A percentile compares a stretch with the other conserved stretches of the same genome.
Conservation (phyloP, 2,888 invertebrate genomes). For the Eudemis profundana region DNA sequence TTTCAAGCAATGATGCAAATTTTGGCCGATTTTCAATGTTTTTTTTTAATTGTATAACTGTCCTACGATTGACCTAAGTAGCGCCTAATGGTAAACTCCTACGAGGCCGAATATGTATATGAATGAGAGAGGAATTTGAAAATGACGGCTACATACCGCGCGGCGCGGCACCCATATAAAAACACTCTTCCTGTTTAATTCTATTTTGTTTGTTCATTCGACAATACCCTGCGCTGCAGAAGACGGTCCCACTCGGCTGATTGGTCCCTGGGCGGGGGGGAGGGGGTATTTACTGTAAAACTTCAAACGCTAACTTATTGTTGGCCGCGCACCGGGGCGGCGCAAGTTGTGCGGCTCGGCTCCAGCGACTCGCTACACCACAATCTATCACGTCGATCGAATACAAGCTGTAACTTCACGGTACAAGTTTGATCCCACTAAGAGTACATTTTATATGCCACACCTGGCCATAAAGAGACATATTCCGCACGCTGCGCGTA, state of each 20-base stretch:
- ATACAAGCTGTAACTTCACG: too few relatives aligned
- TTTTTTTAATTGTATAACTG: too few relatives aligned
- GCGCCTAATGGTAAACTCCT: too few relatives aligned
- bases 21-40: too few relatives aligned
- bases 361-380: neutral
- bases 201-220: slow-evolving; percentile 23
- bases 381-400: neutral
- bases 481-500: too few relatives aligned
- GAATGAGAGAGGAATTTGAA: too few relatives aligned
- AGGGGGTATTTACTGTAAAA: slow-evolving; percentile 35
- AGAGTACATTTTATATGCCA: too few relatives aligned
- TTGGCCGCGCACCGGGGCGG: slow-evolving; percentile 9
- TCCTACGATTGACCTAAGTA: too few relatives aligned
- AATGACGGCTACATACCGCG: slow-evolving; percentile 17
- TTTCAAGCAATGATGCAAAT: too few relatives aligned
- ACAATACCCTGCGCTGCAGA: slow-evolving; percentile 6
- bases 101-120: too few relatives aligned
- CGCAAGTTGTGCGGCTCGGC: neutral
- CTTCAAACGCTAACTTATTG: slow-evolving; percentile 34
- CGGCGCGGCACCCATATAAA: slow-evolving; percentile 21
- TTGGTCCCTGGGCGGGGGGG: slow-evolving; percentile 9
- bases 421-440: too few relatives aligned
- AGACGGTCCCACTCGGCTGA: slow-evolving; percentile 25
- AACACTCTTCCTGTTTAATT: slow-evolving; percentile 42
- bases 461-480: too few relatives aligned